Evolutionary conservation across 2,888 invertebrate genomes (phyloP), one percentile per base, ranked within the genome.

Genomic region (Drosophila stalkeri): DNA sequence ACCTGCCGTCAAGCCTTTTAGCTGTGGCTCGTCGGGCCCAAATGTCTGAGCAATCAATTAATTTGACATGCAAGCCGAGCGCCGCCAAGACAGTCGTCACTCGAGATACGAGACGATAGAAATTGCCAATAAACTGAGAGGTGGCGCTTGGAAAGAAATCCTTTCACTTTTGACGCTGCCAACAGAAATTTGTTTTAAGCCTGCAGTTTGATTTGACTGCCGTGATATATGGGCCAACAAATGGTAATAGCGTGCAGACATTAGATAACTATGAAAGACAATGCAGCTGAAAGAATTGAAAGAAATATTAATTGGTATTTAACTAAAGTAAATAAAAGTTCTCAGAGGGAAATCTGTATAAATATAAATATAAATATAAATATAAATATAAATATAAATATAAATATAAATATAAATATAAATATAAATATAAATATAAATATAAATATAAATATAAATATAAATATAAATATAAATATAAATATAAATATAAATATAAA

Each of bases 21-120:
- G 68, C 64, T 61, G 60, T 54, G 52, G 65, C 79, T 82, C 89
- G 75, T 82, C 75, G 68, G 44, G 75, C 41, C 64, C 37, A 68
- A 66, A 61, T 68, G 72, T 68, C 57, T 37, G 37, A 59, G 56
- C 66, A 72, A 89, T 89, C 85, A 86, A 86, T 86, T 86, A 86
- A 86, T 84, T 87, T 87, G 85, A 89, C 90, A 87, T 89, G 85
- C 90, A 75, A 78, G 81, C 71, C 65, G 60, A 57, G 44, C 18
- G 54, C 1, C 54, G 33, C 12, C 33, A 9, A 37, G 37, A 20
- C 64, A 39, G n/a, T 31, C 64, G 62, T 57, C 47, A 9, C 23
- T 35, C 39, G 56, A 23, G 59, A n/a, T n/a, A 66, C 23, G 86
- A 83, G 81, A 78, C 77, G 66, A 82, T 74, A 88, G 70, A 49